These are phyloP conservation scores for Eidolon dupreanum DNA, from an alignment of 2,797 vertebrate genomes.

Conservation along the genomic window DNA sequence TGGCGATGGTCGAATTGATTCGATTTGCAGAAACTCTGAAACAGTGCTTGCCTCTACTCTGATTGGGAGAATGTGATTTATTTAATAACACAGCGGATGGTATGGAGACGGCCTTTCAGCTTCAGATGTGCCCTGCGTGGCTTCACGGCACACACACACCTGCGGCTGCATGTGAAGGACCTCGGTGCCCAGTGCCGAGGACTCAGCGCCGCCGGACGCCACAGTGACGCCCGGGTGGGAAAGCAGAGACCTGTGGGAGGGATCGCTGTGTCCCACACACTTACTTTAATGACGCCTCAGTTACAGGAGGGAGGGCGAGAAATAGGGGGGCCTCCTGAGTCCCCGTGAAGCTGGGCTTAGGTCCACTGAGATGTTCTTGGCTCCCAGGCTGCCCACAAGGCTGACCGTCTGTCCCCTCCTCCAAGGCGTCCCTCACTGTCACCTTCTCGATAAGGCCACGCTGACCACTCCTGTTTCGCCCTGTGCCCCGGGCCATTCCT, in stretches of 20 bases:
- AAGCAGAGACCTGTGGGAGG: too few species aligned
- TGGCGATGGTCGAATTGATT: not conserved
- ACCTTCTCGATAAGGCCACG: not conserved
- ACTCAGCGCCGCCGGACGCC: not conserved
- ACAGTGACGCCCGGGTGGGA: not conserved
- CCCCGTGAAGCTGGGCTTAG: too few species aligned
- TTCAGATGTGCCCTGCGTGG: slow-evolving; percentile 59
- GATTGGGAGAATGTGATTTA: slow-evolving; percentile 57
- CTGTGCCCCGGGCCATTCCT: too few species aligned
- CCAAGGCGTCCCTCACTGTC: not conserved
- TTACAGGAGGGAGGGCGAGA: not conserved
- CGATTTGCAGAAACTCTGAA: slow-evolving; percentile 28
- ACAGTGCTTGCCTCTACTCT: slow-evolving; percentile 52
- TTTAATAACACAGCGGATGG: slow-evolving; percentile 57
- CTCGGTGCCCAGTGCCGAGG: not conserved
- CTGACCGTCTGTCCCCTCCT: too few species aligned
- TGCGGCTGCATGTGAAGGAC: slow-evolving; percentile 54
- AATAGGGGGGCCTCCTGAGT: not conserved
- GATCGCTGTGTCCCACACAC: fast-evolving
- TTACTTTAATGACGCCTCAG: not conserved
- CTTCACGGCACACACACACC: slow-evolving; percentile 67
- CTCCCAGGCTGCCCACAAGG: not conserved
- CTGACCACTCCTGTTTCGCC: too few species aligned
- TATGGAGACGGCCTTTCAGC: slow-evolving; percentile 73
- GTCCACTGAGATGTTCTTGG: not conserved